Evolutionary conservation across 1,140 invertebrate genomes (phyloP).

Genomic region (Neotoxoptera formosana): DNA sequence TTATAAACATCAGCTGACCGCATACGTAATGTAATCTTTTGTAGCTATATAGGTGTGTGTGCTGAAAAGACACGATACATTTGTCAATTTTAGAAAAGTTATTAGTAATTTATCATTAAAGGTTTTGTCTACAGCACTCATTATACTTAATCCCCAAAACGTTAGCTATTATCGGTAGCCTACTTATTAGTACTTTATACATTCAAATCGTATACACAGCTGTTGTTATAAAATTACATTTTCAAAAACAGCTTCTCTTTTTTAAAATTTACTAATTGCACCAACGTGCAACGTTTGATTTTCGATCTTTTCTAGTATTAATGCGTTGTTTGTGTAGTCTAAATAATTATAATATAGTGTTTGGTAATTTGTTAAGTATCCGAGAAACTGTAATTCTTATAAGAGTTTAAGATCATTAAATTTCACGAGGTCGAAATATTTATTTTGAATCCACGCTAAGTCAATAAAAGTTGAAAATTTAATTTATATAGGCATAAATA

Average conservation of each 20-base stretch:
- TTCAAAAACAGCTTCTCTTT: neutral
- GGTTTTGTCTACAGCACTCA: no score
- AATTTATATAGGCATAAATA: no score
- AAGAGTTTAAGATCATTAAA: neutral
- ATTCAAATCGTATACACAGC: neutral
- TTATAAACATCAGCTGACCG: neutral
- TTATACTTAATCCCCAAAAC: no score
- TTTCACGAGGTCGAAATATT: neutral
- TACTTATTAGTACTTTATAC: neutral
- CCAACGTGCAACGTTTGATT: neutral
- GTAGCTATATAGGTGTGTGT: neutral
- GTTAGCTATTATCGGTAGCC: neutral
- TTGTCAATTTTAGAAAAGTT: neutral
- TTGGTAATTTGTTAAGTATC: neutral
- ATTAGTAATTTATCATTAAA: neutral
- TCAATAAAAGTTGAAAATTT: neutral
- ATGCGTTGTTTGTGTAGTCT: neutral
- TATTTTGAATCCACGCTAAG: neutral
- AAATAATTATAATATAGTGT: neutral
- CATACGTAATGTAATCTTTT: neutral
- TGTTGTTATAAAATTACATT: neutral
- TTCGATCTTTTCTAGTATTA: neutral
- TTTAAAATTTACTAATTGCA: neutral
- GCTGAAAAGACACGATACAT: neutral
- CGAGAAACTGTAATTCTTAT: neutral